phyloP scores from a whole-genome alignment of 2,113 vertebrate genomes.

The Pipra filicauda region DNA sequence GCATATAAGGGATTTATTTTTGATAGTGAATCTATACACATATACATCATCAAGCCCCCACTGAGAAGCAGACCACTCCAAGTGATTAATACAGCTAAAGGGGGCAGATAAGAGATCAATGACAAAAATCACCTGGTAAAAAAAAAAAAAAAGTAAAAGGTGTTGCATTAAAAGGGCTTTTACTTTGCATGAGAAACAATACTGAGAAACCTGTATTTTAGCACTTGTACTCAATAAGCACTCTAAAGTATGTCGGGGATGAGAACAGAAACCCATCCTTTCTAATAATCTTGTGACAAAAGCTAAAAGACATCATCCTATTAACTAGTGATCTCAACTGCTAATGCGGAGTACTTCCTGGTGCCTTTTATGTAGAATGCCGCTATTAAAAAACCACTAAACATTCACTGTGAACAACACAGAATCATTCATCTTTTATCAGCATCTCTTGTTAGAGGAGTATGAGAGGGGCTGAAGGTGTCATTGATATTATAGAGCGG shows the following conservation, averaged over 20 bases:
- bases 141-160: slow-evolving; percentile 86
- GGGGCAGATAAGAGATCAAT: slow-evolving; percentile 85
- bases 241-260: slow-evolving; percentile 82
- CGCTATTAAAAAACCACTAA: slow-evolving; percentile 92
- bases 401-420: slow-evolving; percentile 88
- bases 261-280: slow-evolving; percentile 91
- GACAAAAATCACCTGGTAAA: slow-evolving; percentile 93
- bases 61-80: slow-evolving; percentile 83
- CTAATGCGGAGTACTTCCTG: slow-evolving; percentile 95
- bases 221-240: slow-evolving; percentile 91
- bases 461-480: slow-evolving; percentile 89
- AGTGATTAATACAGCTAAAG: slow-evolving; percentile 90
- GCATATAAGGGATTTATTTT: slow-evolving; percentile 51
- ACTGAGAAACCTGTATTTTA: slow-evolving; percentile 86
- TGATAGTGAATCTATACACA: slow-evolving; percentile 64
- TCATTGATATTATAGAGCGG: slow-evolving; percentile 95
- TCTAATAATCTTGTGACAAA: slow-evolving; percentile 99
- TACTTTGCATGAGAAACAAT: slow-evolving; percentile 88
- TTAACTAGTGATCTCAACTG: slow-evolving; percentile 98
- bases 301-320: slow-evolving; percentile 99
- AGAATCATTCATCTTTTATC: slow-evolving; percentile 94
- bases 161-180: slow-evolving; percentile 89
- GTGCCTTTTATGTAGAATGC: slow-evolving; percentile 90
- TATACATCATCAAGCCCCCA: slow-evolving; percentile 75
- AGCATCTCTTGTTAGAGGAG: slow-evolving; percentile 89